phyloP scores from a whole-genome alignment of 2,113 vertebrate species.

The Jacana jacana region DNA sequence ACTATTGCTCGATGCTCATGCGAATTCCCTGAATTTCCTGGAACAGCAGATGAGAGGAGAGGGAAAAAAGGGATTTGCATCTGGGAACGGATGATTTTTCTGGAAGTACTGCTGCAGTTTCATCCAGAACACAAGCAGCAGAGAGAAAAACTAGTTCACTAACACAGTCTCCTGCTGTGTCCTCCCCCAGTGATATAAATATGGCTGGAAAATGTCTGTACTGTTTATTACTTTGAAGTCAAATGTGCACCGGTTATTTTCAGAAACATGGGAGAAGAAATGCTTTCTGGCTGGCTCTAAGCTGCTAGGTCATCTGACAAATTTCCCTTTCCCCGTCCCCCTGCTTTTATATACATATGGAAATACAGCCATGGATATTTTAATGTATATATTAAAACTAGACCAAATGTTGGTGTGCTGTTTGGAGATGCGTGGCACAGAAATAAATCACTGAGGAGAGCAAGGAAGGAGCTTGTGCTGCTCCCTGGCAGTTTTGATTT shows the following conservation, averaged over 20 bases:
- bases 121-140: background rate
- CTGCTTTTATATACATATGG: constrained; percentile 24
- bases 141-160: background rate
- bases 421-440: constrained; percentile 1
- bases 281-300: constrained; percentile 9
- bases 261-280: constrained; percentile 20
- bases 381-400: background rate
- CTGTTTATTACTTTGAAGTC: constrained; percentile 52
- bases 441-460: background rate
- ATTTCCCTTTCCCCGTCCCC: constrained; percentile 5
- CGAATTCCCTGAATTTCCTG: background rate
- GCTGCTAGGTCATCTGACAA: background rate
- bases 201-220: constrained; percentile 48
- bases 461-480: background rate
- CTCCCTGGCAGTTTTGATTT: background rate
- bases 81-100: background rate
- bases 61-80: background rate
- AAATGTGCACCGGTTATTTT: constrained; percentile 15
- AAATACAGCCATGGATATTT: background rate
- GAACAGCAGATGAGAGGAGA: background rate
- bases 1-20: background rate
- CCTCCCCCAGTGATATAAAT: constrained; percentile 17
- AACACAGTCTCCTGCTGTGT: background rate
- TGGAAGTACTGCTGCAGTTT: background rate
- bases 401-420: background rate